Evolutionary conservation across 2,797 vertebrate genomes (phyloP).

Genomic region (Myotis myotis): DNA sequence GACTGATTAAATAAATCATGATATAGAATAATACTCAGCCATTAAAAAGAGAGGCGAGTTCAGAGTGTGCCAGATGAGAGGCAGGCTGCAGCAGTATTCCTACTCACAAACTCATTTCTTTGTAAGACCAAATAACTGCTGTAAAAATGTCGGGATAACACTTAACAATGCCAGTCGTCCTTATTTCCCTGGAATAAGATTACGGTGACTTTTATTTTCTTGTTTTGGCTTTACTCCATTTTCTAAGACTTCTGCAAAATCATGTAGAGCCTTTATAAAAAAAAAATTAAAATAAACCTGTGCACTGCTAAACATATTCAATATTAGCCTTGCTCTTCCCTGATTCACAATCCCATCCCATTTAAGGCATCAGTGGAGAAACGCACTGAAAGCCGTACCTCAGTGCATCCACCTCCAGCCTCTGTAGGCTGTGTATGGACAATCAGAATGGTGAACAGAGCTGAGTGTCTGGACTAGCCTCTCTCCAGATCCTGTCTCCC

Average conservation of each 20-base stretch:
- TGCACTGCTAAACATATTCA: neutral
- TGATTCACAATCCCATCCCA: neutral
- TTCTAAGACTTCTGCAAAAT: neutral
- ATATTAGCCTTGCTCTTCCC: neutral
- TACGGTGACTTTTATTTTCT: neutral
- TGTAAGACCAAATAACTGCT: neutral
- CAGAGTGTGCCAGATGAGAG: neutral
- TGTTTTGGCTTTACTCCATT: neutral
- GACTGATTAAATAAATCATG: neutral
- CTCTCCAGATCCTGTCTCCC: neutral
- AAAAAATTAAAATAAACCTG: neutral
- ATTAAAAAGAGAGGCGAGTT: neutral
- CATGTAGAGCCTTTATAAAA: neutral
- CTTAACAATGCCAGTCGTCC: neutral
- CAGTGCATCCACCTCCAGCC: neutral
- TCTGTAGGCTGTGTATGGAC: neutral
- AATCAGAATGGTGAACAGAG: neutral
- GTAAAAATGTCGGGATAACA: neutral
- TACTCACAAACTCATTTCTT: neutral
- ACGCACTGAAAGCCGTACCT: neutral
- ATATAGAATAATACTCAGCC: constrained; percentile 3
- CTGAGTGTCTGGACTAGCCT: fast-evolving
- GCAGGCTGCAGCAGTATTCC: neutral
- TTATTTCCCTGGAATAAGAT: constrained; percentile 21
- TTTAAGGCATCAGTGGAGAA: neutral